phyloP scores from a whole-genome alignment of 2,888 invertebrate genomes.

The Lissocephala sabroskyi region DNA sequence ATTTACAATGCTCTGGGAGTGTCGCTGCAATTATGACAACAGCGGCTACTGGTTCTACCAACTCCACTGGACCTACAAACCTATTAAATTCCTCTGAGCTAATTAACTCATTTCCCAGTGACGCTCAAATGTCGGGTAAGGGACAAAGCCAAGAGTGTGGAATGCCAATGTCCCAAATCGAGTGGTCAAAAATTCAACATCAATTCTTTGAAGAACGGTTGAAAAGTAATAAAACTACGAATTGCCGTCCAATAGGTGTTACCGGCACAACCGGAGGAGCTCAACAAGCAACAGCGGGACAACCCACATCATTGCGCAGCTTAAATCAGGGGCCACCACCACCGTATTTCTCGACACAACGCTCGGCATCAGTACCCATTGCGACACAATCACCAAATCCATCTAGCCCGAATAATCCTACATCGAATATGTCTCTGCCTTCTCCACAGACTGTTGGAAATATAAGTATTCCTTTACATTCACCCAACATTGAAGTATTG shows the following conservation, averaged over 20 bases:
- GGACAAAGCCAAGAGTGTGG: too few relatives aligned
- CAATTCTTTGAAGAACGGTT: slow-evolving; percentile 83
- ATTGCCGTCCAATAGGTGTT: slow-evolving; percentile 33
- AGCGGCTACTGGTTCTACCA: too few relatives aligned
- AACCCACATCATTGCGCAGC: slow-evolving; percentile 21
- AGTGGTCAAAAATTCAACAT: slow-evolving; percentile 93
- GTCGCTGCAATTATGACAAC: slow-evolving; percentile 45
- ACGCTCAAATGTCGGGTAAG: slow-evolving; percentile 52
- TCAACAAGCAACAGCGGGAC: too few relatives aligned
- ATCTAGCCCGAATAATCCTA: slow-evolving; percentile 81
- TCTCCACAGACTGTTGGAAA: slow-evolving; percentile 75
- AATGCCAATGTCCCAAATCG: slow-evolving; percentile 84
- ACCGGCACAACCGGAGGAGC: too few relatives aligned
- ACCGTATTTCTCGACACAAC: slow-evolving; percentile 82
- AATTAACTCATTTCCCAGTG: slow-evolving; percentile 34
- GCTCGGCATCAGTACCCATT: slow-evolving; percentile 83
- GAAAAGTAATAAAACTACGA: slow-evolving; percentile 71
- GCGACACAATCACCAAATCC: slow-evolving; percentile 83
- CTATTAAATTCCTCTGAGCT: slow-evolving; percentile 50
- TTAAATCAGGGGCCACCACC: slow-evolving; percentile 81
- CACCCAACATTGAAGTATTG: slow-evolving; percentile 77
- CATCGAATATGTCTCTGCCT: slow-evolving; percentile 81
- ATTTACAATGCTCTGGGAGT: too few relatives aligned
- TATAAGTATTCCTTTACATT: slow-evolving; percentile 77
- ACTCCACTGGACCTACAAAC: too few relatives aligned